Conservation (phyloP, 2,797 vertebrate species). For the Ceryle rudis region DNA sequence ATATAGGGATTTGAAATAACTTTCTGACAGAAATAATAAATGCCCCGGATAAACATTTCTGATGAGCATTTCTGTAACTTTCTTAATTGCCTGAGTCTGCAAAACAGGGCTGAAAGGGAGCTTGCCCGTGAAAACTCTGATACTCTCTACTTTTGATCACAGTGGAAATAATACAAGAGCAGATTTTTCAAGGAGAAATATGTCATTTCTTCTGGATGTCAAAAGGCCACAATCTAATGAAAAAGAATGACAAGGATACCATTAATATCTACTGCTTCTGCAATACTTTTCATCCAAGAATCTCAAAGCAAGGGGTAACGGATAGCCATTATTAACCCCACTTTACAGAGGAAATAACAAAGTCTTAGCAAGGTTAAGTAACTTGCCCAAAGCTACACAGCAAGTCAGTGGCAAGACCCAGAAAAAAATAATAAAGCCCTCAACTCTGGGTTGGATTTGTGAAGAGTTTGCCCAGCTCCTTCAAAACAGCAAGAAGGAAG, state of each 20-base stretch:
- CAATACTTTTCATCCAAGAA: slow-evolving; percentile 22
- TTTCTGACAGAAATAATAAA: slow-evolving; percentile 6
- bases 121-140: not conserved
- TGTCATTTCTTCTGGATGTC: slow-evolving; percentile 13
- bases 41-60: not conserved
- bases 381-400: not conserved
- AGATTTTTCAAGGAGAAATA: slow-evolving; percentile 46
- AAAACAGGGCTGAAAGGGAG: not conserved
- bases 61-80: slow-evolving; percentile 34
- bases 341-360: slow-evolving; percentile 38
- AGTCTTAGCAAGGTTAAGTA: slow-evolving; percentile 38
- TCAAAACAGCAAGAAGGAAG: not conserved
- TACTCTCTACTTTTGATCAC: slow-evolving; percentile 21
- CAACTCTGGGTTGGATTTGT: not conserved
- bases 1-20: not conserved
- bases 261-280: slow-evolving; percentile 27
- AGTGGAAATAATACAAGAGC: slow-evolving; percentile 38
- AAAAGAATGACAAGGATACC: slow-evolving; percentile 30
- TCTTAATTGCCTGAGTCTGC: not conserved
- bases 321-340: slow-evolving; percentile 55
- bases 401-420: not conserved
- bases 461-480: not conserved
- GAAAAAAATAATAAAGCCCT: not conserved
- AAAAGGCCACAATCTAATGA: slow-evolving; percentile 58
- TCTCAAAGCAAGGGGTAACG: slow-evolving; percentile 13